A percentile compares a stretch with the other conserved stretches of the same genome.
These are phyloP conservation scores for Leptosomus discolor DNA, from an alignment of 2,113 vertebrate species.

Conservation along the genomic window DNA sequence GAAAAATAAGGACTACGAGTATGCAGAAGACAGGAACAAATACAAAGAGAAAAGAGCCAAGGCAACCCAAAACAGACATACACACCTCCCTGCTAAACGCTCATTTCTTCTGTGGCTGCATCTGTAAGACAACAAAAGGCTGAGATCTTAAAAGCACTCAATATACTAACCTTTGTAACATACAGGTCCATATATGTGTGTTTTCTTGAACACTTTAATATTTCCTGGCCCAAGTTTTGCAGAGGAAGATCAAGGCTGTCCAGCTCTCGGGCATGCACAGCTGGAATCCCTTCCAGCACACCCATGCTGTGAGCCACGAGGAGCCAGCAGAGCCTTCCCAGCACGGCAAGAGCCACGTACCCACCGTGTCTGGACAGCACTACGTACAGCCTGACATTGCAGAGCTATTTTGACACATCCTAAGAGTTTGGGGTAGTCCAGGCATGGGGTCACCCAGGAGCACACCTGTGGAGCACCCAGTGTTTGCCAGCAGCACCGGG, in stretches of 20 bases:
- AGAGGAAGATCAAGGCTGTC: neutral
- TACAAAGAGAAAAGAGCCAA: neutral
- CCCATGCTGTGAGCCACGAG: neutral
- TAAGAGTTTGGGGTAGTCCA: rapidly evolving
- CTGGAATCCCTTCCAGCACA: neutral
- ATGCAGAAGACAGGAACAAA: neutral
- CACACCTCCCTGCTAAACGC: neutral
- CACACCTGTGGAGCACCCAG: rapidly evolving
- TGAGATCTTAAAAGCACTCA: rapidly evolving
- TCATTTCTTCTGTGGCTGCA: neutral
- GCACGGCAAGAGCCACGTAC: rapidly evolving
- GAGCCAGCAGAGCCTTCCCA: too few relatives aligned
- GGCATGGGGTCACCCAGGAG: neutral
- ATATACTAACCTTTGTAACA: neutral
- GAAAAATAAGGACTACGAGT: neutral
- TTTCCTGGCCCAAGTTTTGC: neutral
- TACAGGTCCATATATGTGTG: rapidly evolving
- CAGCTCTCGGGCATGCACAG: rapidly evolving
- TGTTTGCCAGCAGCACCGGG: neutral
- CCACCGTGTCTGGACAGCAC: rapidly evolving
- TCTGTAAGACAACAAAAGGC: neutral
- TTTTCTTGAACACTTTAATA: neutral
- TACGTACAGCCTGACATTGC: rapidly evolving
- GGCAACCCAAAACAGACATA: neutral
- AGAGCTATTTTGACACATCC: neutral